Conservation (phyloP, 1,140 invertebrate genomes). For the Drosophila bipectinata region DNA sequence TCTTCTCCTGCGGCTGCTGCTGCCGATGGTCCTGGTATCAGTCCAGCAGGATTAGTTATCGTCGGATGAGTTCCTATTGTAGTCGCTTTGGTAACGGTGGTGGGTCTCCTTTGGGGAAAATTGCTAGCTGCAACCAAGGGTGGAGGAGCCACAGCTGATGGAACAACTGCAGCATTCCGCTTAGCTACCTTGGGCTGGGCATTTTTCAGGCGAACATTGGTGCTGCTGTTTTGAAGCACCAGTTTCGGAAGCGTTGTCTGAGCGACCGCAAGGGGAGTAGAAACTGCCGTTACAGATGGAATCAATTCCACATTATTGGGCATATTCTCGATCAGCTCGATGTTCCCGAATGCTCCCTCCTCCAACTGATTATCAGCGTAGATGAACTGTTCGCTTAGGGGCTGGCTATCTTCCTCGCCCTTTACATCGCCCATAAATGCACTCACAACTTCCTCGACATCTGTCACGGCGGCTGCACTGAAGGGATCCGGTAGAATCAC, state of each 20-base stretch:
- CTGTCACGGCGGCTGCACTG: constrained; percentile 63
- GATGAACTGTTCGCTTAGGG: constrained; percentile 62
- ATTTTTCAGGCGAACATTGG: constrained; percentile 72
- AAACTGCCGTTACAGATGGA: constrained; percentile 7
- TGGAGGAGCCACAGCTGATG: constrained; percentile 88
- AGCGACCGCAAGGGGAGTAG: neutral
- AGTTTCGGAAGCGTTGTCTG: constrained; percentile 49
- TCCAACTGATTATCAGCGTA: constrained; percentile 62
- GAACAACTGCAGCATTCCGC: constrained; percentile 79
- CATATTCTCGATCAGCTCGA: constrained; percentile 75
- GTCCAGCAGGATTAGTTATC: constrained; percentile 20
- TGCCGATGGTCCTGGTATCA: neutral
- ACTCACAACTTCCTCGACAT: constrained; percentile 74
- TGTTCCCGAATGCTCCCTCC: constrained; percentile 58
- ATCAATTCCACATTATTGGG: constrained; percentile 63
- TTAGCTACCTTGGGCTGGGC: constrained; percentile 83
- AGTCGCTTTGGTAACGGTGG: constrained; percentile 32
- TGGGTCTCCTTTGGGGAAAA: constrained; percentile 16
- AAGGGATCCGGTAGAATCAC: constrained; percentile 77
- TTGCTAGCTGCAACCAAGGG: constrained; percentile 86
- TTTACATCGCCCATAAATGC: constrained; percentile 69
- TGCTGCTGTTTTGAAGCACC: constrained; percentile 70
- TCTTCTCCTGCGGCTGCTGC: constrained; percentile 30
- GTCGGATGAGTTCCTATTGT: constrained; percentile 85
- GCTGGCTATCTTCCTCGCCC: constrained; percentile 65